Conservation (phyloP, 2,113 vertebrate genomes). For the Thalassoma bifasciatum region DNA sequence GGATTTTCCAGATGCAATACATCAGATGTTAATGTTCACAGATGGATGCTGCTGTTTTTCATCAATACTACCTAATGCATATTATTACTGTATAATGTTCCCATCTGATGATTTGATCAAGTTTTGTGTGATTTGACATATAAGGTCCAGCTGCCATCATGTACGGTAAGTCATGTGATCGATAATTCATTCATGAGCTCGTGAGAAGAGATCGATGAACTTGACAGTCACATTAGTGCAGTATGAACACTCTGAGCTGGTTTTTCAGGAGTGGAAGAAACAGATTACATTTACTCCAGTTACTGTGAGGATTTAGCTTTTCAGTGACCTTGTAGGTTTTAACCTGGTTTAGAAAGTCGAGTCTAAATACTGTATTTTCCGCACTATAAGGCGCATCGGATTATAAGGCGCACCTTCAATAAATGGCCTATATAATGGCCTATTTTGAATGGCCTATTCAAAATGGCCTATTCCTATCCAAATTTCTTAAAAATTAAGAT, state of each 20-base stretch:
- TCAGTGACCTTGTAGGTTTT: no score
- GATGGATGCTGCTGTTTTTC: not conserved
- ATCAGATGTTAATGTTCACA: slow-evolving; percentile 2
- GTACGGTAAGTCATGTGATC: not conserved
- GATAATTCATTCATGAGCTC: not conserved
- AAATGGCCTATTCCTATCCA: no score
- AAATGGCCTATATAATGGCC: no score
- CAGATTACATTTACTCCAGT: not conserved
- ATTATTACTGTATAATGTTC: not conserved
- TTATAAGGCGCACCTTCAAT: no score
- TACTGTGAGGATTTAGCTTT: not conserved
- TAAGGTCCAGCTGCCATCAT: not conserved
- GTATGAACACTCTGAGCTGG: not conserved
- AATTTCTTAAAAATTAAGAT: no score
- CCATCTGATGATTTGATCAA: not conserved
- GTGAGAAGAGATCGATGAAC: not conserved
- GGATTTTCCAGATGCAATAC: slow-evolving; percentile 20
- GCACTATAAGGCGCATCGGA: no score
- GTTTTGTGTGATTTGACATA: not conserved
- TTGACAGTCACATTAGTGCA: not conserved
- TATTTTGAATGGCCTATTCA: no score
- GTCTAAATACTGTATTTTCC: no score
- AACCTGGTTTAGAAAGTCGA: no score
- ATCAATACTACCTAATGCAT: not conserved
- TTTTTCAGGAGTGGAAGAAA: not conserved